Evolutionary conservation across 2,888 invertebrate genomes (phyloP), one percentile per base, ranked within the genome.

Genomic region (Linyphia triangularis): DNA sequence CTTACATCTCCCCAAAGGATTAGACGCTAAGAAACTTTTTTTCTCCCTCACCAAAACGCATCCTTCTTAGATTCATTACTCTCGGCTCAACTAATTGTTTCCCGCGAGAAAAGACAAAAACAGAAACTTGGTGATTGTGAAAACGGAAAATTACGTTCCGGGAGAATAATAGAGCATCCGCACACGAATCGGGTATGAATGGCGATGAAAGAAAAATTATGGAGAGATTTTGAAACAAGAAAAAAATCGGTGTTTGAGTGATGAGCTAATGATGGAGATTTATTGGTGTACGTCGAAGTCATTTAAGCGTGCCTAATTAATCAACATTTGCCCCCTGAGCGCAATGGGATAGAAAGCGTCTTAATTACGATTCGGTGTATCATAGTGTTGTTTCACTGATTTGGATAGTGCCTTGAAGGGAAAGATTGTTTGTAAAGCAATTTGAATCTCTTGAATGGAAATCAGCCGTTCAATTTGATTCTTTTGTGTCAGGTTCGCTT

Each of bases 201-300:
- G 51, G 51, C 51, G 51, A 51, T 51, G 51, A 51, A 51, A 51
- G 51, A 51, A 51, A 51, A 51, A 51, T 51, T 51, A 51, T n/a
- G 51, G 51, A n/a, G n/a, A 16, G 51, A 51, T n/a, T 51, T n/a
- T 51, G n/a, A 51, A 51, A 51, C 51, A 51, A 51, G 5, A 51
- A 51, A 51, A 51, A 43, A 51, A 16, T 5, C 5, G 51, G 1
- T 51, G 28, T 26, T 51, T 72, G 72, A 72, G 51, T 51, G 72
- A 72, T 72, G 72, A 72, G 72, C 51, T 51, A 51, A 72, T 72
- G 72, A 72, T 72, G 72, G 43, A 51, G 28, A 72, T 72, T 72
- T 43, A 72, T 57, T 26, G 13, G 28, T 16, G 16, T 16, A 16
- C 26, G 51, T 72, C 51, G 16, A 72, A n/a, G 51, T 57, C 72